These are phyloP conservation scores for Telmatherina bonti DNA, from an alignment of 2,797 vertebrate genomes.

Conservation along the genomic window DNA sequence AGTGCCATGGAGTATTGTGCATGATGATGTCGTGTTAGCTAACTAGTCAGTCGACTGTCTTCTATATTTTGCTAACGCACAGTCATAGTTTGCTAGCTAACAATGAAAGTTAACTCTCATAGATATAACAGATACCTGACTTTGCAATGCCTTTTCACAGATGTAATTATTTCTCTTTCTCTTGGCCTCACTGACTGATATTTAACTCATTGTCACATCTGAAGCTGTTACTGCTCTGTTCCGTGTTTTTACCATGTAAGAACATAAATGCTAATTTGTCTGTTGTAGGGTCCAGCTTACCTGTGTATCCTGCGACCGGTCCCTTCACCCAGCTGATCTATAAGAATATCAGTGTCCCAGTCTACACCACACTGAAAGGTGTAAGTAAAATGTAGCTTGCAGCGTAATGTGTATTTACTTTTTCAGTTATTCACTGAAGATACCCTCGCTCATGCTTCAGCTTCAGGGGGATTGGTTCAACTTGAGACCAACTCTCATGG, in stretches of 20 bases:
- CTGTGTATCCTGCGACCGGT: slow-evolving; percentile 81
- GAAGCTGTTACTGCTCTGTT: background rate
- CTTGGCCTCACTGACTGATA: background rate
- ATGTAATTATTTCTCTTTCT: background rate
- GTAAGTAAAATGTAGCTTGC: slow-evolving; percentile 77
- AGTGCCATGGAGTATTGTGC: background rate
- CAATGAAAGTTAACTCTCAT: background rate
- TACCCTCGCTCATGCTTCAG: background rate
- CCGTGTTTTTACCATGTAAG: background rate
- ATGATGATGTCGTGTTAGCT: background rate
- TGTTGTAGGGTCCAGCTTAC: slow-evolving; percentile 83
- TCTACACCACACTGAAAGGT: slow-evolving; percentile 94
- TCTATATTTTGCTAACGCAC: background rate
- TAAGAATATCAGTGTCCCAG: slow-evolving; percentile 91
- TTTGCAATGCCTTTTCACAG: background rate
- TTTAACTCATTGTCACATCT: background rate
- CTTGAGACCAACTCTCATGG: background rate
- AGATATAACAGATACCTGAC: background rate
- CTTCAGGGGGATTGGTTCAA: background rate
- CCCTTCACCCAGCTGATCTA: slow-evolving; percentile 90
- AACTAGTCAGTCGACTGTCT: too few species aligned
- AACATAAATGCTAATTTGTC: slow-evolving; percentile 13
- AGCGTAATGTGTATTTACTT: background rate
- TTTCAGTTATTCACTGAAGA: rapidly evolving
- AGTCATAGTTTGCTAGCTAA: background rate